Base-by-base conservation (phyloP, 53 echinoderm and acorn worm species). In the Holothuria scabra region DNA sequence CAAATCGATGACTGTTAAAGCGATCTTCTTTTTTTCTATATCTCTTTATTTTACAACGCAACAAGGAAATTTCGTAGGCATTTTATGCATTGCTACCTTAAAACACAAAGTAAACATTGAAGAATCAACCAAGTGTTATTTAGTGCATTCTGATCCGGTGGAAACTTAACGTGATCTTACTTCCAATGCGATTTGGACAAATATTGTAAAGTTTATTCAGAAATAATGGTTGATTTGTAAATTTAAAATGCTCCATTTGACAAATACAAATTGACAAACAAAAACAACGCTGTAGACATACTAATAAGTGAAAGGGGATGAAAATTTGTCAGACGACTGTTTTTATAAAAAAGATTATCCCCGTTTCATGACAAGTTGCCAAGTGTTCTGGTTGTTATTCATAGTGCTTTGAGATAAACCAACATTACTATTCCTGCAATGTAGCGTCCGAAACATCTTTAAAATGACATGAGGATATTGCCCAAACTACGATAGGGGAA, bases 221-320 rank as follows among this genome's bases (percentile, higher is more conserved):
- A 71, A 41, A n/a, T n/a, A 21, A 71, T 24, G 71, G 24, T n/a
- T 71, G 71, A 71, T 71, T 71, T 71, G 71, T 21, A 64, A 71
- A 71, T 46, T 71, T 71, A 71, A 41, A 22, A 71, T 44, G 71
- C 30, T 71, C 71, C 44, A 14, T 28, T 71, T 71, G 71, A 37
- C 21, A 38, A 41, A 20, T 22, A 2, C 21, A 34, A 52, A 16
- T 16, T 52, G 52, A 16, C 52, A 52, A 52, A 52, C 18, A 16
- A 52, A 52, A 16, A 52, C 14, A 52, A 52, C 1, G 52, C 2
- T 52, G 10, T 41, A 52, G 16, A 16, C 52, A 14, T 52, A 14
- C 11, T 52, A 14, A 52, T 52, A 14, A 52, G 52, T 18, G 18
- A 3, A 52, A 52, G 8, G 14, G 1, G 52, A 52, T 52, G 52